Evolutionary conservation across 2,797 vertebrate species (phyloP).

Genomic region (Sphaeramia orbicularis): DNA sequence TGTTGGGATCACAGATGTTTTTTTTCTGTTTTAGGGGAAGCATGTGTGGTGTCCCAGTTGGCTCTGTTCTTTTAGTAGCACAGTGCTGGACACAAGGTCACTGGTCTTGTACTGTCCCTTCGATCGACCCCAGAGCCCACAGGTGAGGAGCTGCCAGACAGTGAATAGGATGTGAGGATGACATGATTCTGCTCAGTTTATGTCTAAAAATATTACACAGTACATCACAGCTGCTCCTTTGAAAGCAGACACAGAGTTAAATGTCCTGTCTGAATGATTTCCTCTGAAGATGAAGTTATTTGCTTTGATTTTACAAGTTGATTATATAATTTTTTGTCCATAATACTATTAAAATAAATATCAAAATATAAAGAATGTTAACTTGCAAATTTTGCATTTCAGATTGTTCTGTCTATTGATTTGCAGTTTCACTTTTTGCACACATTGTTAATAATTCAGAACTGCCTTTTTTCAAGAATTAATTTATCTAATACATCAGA

Average conservation of each 20-base stretch:
- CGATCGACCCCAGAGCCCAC: slow-evolving; percentile 19
- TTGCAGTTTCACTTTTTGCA: background rate
- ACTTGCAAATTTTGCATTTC: no score
- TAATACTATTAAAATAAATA: no score
- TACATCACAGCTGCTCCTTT: no score
- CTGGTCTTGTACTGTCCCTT: slow-evolving; percentile 27
- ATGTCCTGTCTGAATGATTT: no score
- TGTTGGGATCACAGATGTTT: slow-evolving; percentile 63
- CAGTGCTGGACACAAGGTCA: slow-evolving; percentile 24
- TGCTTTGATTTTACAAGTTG: no score
- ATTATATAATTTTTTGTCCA: no score
- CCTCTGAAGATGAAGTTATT: no score
- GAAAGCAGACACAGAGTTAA: no score
- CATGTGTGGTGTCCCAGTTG: slow-evolving; percentile 44
- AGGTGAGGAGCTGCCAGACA: slow-evolving; percentile 23
- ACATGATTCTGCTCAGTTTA: background rate
- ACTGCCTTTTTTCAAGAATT: slow-evolving; percentile 1
- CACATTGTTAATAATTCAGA: background rate
- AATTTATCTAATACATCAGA: background rate
- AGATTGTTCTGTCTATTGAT: slow-evolving; percentile 1
- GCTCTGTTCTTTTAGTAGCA: slow-evolving; percentile 28
- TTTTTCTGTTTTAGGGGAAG: slow-evolving; percentile 17
- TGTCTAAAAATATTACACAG: background rate
- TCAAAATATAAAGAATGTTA: no score
- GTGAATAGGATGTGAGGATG: background rate